Percentiles rank a stretch among this genome's conserved stretches.
phyloP scores from a whole-genome alignment of 1,140 invertebrate genomes.

The Homalodisca vitripennis region DNA sequence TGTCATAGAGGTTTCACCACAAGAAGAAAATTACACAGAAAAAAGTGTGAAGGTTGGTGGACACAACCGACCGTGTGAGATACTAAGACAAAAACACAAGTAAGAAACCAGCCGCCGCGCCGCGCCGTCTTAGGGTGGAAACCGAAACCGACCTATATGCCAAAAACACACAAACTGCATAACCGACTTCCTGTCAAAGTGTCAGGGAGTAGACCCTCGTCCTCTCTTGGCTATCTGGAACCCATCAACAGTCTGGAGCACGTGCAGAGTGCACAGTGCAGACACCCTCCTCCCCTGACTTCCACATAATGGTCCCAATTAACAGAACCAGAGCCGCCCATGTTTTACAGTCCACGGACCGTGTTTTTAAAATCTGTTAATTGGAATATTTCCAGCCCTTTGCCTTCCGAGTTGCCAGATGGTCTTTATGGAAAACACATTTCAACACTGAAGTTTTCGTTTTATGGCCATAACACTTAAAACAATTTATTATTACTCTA shows the following conservation, averaged over 20 bases:
- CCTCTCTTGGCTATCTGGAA: not conserved
- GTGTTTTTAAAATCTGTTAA: conserved; percentile 20
- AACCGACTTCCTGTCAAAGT: conserved; percentile 8
- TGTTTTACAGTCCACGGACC: conserved; percentile 4
- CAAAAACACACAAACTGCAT: conserved; percentile 20
- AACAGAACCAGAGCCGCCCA: not conserved
- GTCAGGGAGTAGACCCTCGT: not conserved
- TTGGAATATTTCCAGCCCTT: not conserved
- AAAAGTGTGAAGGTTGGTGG: no score
- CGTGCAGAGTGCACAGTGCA: no score
- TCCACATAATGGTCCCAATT: not conserved
- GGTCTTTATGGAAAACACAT: conserved; percentile 1
- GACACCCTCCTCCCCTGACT: not conserved
- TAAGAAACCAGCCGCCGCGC: not conserved
- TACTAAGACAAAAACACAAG: not conserved
- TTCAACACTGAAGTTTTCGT: no score
- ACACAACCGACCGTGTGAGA: not conserved
- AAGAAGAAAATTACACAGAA: no score
- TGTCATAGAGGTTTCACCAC: no score
- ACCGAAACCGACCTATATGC: not conserved
- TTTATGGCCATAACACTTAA: no score
- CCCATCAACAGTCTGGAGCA: not conserved
- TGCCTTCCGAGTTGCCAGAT: no score
- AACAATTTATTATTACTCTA: no score
- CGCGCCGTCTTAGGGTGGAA: not conserved